Base-by-base conservation (phyloP, 92 coral and sea anemone species). In the Zoanthus solanderi region DNA sequence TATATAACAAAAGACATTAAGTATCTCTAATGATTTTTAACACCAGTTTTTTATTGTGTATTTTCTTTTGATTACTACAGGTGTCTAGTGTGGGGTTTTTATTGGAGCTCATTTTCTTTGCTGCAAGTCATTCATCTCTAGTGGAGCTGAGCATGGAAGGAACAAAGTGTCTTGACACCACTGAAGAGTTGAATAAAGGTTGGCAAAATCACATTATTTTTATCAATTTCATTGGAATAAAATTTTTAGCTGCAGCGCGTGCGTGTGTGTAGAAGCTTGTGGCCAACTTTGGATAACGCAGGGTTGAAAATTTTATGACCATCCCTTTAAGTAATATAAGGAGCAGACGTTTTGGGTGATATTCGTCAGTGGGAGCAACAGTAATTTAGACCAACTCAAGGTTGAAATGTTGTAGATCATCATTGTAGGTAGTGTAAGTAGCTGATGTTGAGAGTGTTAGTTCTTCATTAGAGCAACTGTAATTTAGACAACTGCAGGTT, bases 131-230 rank as follows among this genome's bases (percentile, higher is more conserved):
- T 48, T 53, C 75, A 17, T 65, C 75, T 42, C 61, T 80, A 57
- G 57, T 66, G 45, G 85, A 80, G 74, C 85, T 80, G 18, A 45
- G 45, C 63, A 8, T 80, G 85, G 85, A 80, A 60, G 65, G 28
- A 15, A 80, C 85, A 29, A 80, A 80, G 85, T 63, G 60, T 52
- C 85, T 46, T 23, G 75, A 46, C n/a, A 63, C 75, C 74, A 63
- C 34, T 45, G 85, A 80, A 52, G 60, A 80, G 42, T 80, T 75
- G 85, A 17, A 29, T 42, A 66, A 63, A 80, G 85, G 85, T 80
- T 31, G 47, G 1, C 6, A 28, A 6, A 42, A 2, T 54, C 48
- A 77, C 47, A 28, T 76, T 45, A 52, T 16, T 77, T 75, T 2
- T 69, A 9, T 23, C 9, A 63, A 63, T 7, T n/a, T 63, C 29